Evolutionary conservation across 2,113 vertebrate genomes (phyloP).

Genomic region (Rhegmatorhina hoffmannsi): DNA sequence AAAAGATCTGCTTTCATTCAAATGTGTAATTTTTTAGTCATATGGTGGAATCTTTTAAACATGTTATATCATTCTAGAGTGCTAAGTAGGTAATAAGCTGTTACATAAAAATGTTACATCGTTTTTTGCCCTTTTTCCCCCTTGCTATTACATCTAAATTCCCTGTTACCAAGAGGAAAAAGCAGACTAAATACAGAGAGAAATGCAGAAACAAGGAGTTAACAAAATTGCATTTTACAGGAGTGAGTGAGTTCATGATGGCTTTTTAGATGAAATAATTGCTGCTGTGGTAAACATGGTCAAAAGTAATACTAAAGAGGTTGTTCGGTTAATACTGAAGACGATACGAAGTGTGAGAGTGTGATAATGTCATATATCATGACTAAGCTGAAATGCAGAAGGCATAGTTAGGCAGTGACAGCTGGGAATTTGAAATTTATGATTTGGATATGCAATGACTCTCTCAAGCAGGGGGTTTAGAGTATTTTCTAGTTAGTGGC

Average conservation of each 20-base stretch:
- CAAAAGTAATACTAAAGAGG: background rate
- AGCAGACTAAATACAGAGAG: background rate
- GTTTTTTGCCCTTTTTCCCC: rapidly evolving
- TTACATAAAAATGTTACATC: background rate
- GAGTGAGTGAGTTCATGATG: background rate
- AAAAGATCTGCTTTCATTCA: background rate
- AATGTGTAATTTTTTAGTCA: rapidly evolving
- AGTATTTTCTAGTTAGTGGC: background rate
- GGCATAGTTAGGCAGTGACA: constrained; percentile 16
- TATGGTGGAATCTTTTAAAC: background rate
- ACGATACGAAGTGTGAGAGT: background rate
- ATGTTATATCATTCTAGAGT: background rate
- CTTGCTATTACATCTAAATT: rapidly evolving
- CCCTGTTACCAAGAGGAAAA: background rate
- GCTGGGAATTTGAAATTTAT: constrained; percentile 35
- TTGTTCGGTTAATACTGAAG: background rate
- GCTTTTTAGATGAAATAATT: background rate
- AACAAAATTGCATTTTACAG: background rate
- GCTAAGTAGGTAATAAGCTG: background rate
- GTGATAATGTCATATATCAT: background rate
- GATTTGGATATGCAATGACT: constrained; percentile 13
- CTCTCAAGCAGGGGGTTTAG: background rate
- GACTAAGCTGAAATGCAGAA: constrained; percentile 50
- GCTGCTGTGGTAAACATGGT: background rate
- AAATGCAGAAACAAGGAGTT: background rate